Conservation (phyloP, 1,140 invertebrate species). For the Drosophila santomea region DNA sequence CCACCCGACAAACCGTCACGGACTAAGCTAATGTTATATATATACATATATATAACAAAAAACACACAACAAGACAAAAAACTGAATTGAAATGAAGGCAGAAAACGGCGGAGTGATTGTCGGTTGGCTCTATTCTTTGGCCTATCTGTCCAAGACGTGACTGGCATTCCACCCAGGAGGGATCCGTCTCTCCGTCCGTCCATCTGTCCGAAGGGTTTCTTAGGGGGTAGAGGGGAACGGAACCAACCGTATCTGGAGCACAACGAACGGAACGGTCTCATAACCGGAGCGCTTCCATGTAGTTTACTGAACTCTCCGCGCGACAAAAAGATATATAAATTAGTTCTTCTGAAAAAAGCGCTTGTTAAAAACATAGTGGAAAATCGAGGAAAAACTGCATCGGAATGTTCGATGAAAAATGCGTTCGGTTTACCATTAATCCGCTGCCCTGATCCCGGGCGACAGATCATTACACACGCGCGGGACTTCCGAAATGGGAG, state of each 20-base stretch:
- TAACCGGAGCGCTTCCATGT: conserved; percentile 48
- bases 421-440: conserved; percentile 84
- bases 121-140: conserved; percentile 48
- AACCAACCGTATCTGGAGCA: conserved; percentile 69
- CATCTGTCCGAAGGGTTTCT: conserved; percentile 9
- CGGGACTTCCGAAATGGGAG: conserved; percentile 12
- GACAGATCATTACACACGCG: conserved; percentile 84
- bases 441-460: conserved; percentile 76
- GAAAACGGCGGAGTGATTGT: conserved; percentile 35
- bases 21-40: conserved; percentile 38
- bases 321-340: conserved; percentile 41
- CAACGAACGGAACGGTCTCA: conserved; percentile 60
- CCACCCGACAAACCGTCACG: conserved; percentile 30
- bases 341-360: conserved; percentile 23
- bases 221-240: conserved; percentile 18
- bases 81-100: conserved; percentile 38
- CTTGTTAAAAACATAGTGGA: conserved; percentile 39
- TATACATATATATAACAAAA: conserved; percentile 8
- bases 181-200: not conserved
- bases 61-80: conserved; percentile 13
- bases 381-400: conserved; percentile 55
- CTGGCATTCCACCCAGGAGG: conserved; percentile 45
- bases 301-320: conserved; percentile 64
- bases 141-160: conserved; percentile 61
- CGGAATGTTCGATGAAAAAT: conserved; percentile 77